Evolutionary conservation across 1,140 invertebrate species (phyloP).

Genomic region (Brachystomella parvula): DNA sequence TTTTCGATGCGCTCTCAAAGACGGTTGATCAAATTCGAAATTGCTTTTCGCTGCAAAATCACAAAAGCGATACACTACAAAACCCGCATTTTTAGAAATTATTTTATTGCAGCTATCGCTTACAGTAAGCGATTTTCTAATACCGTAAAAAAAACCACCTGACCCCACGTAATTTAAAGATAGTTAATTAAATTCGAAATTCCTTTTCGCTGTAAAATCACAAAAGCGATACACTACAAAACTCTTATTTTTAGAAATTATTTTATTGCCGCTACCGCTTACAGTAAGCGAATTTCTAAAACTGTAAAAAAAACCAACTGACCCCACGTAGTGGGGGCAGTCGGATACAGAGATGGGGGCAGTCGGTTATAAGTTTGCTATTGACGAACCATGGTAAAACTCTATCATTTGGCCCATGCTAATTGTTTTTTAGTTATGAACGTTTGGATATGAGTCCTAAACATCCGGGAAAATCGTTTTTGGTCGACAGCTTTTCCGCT

Average conservation of each 20-base stretch:
- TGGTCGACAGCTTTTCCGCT: neutral
- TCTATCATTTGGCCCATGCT: neutral
- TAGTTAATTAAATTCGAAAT: neutral
- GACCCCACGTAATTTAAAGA: neutral
- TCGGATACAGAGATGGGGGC: neutral
- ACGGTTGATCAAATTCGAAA: neutral
- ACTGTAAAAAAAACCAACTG: neutral
- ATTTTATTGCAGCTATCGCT: neutral
- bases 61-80: neutral
- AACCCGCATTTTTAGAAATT: neutral
- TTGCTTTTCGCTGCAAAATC: neutral
- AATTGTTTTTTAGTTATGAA: neutral
- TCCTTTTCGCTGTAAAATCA: neutral
- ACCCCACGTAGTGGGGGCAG: neutral
- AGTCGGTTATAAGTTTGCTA: neutral
- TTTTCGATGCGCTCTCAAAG: neutral
- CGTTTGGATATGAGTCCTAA: neutral
- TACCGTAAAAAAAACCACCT: neutral
- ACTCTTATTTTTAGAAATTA: neutral
- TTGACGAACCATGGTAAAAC: neutral
- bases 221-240: neutral
- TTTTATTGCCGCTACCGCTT: neutral
- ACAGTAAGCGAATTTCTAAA: neutral
- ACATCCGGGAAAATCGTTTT: neutral
- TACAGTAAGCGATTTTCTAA: neutral